phyloP scores from a whole-genome alignment of 2,888 invertebrate species.

The Chalcosyrphus nemorum region DNA sequence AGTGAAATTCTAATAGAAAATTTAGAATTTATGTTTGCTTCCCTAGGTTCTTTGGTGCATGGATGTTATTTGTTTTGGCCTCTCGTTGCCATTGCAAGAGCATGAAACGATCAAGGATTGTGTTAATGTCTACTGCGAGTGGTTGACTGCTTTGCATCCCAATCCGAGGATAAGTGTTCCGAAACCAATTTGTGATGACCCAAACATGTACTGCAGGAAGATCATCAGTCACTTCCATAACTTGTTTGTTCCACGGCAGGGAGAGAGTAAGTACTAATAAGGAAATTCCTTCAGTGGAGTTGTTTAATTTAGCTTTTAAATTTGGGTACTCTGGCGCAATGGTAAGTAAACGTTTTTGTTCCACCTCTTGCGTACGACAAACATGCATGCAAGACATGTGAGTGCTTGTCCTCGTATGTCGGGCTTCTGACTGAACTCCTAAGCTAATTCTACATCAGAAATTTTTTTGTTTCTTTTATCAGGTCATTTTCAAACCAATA shows the following conservation, averaged over 20 bases:
- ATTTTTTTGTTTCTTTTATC: no score
- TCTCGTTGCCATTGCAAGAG: constrained; percentile 94
- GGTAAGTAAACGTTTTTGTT: no score
- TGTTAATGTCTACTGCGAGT: constrained; percentile 98
- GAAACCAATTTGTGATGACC: constrained; percentile 92
- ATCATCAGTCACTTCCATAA: constrained; percentile 97
- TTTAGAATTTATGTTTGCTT: not conserved
- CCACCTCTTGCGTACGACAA: no score
- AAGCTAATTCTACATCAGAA: no score
- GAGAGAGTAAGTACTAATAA: constrained; percentile 89
- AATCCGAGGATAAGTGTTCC: constrained; percentile 94
- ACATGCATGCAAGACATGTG: no score
- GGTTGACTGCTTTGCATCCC: constrained; percentile 94
- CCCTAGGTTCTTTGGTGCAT: constrained; percentile 92
- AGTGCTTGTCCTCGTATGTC: no score
- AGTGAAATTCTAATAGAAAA: no score
- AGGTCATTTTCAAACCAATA: no score
- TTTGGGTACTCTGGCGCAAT: no score
- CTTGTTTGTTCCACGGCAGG: constrained; percentile 95
- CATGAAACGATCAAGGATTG: constrained; percentile 98
- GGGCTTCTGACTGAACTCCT: no score
- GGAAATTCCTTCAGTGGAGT: not conserved
- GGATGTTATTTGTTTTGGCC: constrained; percentile 94
- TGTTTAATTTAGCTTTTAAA: no score
- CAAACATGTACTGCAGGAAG: constrained; percentile 93